These are phyloP conservation scores for Megaustenia siamemsis DNA, from an alignment of 2,888 invertebrate genomes.

Conservation along the genomic window DNA sequence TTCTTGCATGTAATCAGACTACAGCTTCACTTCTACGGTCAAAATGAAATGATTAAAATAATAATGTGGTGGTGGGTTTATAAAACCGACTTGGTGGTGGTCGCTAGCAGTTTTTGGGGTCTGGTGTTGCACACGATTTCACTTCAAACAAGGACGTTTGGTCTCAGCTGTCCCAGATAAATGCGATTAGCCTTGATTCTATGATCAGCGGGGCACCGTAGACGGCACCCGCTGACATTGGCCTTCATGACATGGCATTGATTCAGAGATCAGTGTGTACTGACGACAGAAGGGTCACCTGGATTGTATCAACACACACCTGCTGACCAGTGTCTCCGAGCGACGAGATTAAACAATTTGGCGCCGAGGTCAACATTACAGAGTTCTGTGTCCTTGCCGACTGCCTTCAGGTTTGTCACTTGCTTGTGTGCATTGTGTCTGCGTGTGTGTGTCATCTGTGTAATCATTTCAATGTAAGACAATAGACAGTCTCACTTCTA, in stretches of 20 bases:
- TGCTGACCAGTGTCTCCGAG: background rate
- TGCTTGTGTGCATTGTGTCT: background rate
- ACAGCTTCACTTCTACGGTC: no score
- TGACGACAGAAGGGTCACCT: background rate
- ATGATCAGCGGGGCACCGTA: background rate
- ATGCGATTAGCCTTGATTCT: background rate
- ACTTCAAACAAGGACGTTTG: no score
- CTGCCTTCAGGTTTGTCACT: background rate
- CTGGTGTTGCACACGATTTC: no score
- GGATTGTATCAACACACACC: slow-evolving; percentile 11
- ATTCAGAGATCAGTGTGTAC: background rate
- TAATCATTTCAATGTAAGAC: no score
- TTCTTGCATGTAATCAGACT: no score
- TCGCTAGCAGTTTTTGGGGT: no score
- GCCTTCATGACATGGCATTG: background rate
- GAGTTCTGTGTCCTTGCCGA: background rate
- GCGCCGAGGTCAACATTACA: background rate
- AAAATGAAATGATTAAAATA: no score
- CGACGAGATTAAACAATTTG: slow-evolving; percentile 13
- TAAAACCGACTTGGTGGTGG: no score
- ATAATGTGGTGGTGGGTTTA: no score
- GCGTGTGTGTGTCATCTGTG: no score
- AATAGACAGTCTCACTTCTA: background rate
- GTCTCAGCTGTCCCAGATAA: background rate
- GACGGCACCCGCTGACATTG: background rate